Evolutionary conservation across 2,113 vertebrate species (phyloP).

Genomic region (Scalopus aquaticus): DNA sequence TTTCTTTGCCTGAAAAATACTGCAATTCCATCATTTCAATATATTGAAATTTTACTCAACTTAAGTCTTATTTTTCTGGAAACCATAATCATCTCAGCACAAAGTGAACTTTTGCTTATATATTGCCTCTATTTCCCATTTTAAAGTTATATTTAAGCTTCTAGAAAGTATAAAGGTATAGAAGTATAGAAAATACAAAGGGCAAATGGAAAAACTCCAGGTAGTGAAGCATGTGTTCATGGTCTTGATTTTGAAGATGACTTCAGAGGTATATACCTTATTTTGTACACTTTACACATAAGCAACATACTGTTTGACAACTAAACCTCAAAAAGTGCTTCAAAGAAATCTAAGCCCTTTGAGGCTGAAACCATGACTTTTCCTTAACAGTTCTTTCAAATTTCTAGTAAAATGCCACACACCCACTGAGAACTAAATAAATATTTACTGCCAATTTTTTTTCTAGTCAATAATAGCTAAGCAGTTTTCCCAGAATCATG

Average conservation of each 20-base stretch:
- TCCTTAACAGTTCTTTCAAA: neutral
- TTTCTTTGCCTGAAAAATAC: neutral
- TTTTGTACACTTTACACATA: neutral
- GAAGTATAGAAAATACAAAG: neutral
- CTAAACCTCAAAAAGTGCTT: neutral
- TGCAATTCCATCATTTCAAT: neutral
- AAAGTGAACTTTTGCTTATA: neutral
- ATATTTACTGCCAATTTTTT: slow-evolving; percentile 16
- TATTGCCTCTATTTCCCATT: neutral
- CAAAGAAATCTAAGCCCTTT: neutral
- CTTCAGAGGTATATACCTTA: neutral
- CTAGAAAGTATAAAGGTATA: too few species aligned
- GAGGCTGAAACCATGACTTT: neutral
- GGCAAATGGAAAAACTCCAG: neutral
- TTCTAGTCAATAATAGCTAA: neutral
- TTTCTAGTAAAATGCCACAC: neutral
- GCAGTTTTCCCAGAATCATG: neutral
- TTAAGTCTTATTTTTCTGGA: neutral
- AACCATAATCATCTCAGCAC: neutral
- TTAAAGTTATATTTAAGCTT: neutral
- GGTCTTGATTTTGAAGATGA: neutral
- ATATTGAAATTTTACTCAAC: neutral
- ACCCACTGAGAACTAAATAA: neutral
- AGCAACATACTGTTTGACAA: neutral
- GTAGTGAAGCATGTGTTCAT: neutral